These are phyloP conservation scores for Chironomus striatipennis DNA, from an alignment of 1,140 invertebrate genomes.

Conservation along the genomic window DNA sequence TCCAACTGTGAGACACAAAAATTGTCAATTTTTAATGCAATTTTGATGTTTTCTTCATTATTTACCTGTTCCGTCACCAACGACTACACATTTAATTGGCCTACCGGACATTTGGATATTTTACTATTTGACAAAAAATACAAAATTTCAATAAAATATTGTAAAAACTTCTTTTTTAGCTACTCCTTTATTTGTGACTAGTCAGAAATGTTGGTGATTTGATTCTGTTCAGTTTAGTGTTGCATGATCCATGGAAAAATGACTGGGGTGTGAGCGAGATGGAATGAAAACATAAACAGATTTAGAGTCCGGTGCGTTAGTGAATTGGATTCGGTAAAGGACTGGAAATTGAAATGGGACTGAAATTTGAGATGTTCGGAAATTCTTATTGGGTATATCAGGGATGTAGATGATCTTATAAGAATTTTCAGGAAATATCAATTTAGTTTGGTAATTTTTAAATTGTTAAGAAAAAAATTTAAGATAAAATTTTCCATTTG, in stretches of 20 bases:
- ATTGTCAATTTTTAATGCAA: not conserved
- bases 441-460: too few relatives aligned
- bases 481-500: too few relatives aligned
- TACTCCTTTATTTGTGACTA: constrained; percentile 18
- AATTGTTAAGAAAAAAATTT: too few relatives aligned
- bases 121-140: not conserved
- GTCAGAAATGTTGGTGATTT: not conserved
- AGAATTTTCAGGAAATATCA: not conserved
- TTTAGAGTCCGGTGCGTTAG: not conserved
- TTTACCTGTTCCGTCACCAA: constrained; percentile 53
- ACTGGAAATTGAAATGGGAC: not conserved
- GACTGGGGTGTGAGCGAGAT: not conserved
- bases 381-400: not conserved
- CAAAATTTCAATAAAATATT: constrained; percentile 12
- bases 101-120: constrained; percentile 53
- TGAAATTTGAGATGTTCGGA: not conserved
- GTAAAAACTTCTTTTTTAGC: constrained; percentile 15
- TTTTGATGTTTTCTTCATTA: not conserved
- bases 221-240: not conserved
- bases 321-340: not conserved
- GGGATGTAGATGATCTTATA: not conserved
- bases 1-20: constrained; percentile 71
- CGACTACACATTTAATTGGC: constrained; percentile 95
- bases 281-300: not conserved
- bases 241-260: not conserved